A percentile compares a stretch with the other conserved stretches of the same genome.
phyloP scores from a whole-genome alignment of 2,113 vertebrate species.

The Syngnathus scovelli region DNA sequence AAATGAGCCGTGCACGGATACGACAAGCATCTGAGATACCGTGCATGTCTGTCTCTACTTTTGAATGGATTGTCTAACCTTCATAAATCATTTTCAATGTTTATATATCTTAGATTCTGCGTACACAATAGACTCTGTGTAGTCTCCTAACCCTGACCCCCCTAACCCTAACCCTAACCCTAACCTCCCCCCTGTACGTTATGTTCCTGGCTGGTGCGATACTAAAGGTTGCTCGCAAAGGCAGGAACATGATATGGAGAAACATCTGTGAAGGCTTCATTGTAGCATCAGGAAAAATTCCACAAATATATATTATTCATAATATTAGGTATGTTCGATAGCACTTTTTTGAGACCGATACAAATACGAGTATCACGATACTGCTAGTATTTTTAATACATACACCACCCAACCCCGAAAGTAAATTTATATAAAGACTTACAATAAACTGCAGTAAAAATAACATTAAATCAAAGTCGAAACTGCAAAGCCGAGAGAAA shows the following conservation, averaged over 20 bases:
- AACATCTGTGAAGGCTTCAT: not conserved
- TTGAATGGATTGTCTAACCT: too few species aligned
- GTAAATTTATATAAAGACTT: not conserved
- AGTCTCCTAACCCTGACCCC: not conserved
- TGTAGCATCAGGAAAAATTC: not conserved
- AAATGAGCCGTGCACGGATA: slow-evolving; percentile 51
- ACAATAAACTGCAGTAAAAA: not conserved
- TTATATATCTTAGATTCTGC: too few species aligned
- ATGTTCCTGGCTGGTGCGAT: slow-evolving; percentile 22
- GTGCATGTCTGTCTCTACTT: too few species aligned
- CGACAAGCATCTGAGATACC: not conserved
- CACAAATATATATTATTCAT: too few species aligned
- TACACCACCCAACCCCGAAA: too few species aligned
- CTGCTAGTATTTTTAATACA: too few species aligned
- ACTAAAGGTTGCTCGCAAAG: slow-evolving; percentile 21
- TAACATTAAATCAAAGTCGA: not conserved
- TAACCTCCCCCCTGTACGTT: slow-evolving; percentile 5
- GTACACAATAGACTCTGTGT: not conserved
- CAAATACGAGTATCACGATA: too few species aligned
- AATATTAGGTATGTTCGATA: too few species aligned
- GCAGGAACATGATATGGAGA: not conserved
- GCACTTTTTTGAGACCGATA: too few species aligned
- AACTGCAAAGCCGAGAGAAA: not conserved
- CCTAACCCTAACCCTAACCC: too few species aligned
- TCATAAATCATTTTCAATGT: too few species aligned